A percentile compares a stretch with the other conserved stretches of the same genome.
Conservation (phyloP, 2,797 vertebrate genomes). For the Fundulus diaphanus region DNA sequence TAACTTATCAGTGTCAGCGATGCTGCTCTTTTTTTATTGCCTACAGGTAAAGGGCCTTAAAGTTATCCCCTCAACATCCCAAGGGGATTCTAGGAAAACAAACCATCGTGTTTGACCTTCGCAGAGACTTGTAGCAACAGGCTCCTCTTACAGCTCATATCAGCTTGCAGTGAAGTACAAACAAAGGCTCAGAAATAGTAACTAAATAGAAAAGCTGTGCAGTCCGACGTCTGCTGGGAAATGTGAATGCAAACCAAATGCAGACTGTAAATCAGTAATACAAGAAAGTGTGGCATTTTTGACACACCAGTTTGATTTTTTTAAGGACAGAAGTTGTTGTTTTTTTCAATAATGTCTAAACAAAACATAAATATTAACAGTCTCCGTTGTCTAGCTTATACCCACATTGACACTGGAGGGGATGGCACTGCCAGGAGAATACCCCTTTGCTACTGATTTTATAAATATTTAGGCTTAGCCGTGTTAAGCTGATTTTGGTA, state of each 20-base stretch:
- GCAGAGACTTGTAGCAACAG: slow-evolving; percentile 80
- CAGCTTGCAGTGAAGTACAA: slow-evolving; percentile 81
- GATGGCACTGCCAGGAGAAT: slow-evolving; percentile 86
- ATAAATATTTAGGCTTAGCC: slow-evolving; percentile 89
- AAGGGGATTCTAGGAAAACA: slow-evolving; percentile 74
- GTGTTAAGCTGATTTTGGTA: slow-evolving; percentile 89
- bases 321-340: neutral
- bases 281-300: slow-evolving; percentile 30
- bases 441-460: slow-evolving; percentile 85
- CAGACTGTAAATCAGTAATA: slow-evolving; percentile 31
- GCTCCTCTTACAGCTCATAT: slow-evolving; percentile 83
- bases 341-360: slow-evolving; percentile 8
- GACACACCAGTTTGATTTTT: neutral
- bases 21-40: slow-evolving; percentile 70
- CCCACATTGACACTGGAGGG: slow-evolving; percentile 67
- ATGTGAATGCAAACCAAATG: slow-evolving; percentile 41
- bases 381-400: slow-evolving; percentile 51
- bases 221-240: slow-evolving; percentile 35
- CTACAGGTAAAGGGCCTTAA: slow-evolving; percentile 69
- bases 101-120: slow-evolving; percentile 85
- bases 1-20: slow-evolving; percentile 18
- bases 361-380: slow-evolving; percentile 47
- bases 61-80: slow-evolving; percentile 72
- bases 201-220: slow-evolving; percentile 77
- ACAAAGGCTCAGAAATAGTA: slow-evolving; percentile 80